These are phyloP conservation scores for Sinella curviseta DNA, from an alignment of 1,140 invertebrate species.

Conservation along the genomic window DNA sequence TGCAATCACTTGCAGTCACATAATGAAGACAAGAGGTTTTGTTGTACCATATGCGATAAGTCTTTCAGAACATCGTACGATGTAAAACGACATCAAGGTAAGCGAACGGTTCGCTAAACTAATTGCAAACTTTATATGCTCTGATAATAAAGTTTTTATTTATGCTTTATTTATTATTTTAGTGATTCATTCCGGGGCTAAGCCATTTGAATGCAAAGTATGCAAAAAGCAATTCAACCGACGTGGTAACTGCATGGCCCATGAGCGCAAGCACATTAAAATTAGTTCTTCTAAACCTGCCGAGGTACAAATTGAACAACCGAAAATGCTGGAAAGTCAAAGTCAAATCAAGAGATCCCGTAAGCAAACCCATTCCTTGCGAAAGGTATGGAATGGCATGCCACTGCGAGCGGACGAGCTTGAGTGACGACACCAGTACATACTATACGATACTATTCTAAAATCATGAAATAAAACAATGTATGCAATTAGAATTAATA, in stretches of 20 bases:
- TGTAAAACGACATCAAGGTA: constrained; percentile 12
- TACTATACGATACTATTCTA: no score
- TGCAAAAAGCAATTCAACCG: not conserved
- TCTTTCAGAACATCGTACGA: constrained; percentile 1
- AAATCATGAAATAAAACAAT: no score
- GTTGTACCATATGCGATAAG: not conserved
- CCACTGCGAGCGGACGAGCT: no score
- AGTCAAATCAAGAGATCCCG: not conserved
- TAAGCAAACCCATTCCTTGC: no score
- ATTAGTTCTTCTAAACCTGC: not conserved
- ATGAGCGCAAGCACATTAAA: not conserved
- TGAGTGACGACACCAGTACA: no score
- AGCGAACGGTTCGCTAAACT: no score
- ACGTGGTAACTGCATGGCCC: not conserved
- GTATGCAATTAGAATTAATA: no score
- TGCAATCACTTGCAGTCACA: constrained; percentile 7
- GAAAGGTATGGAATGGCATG: no score
- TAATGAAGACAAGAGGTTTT: not conserved
- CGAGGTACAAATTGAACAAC: not conserved
- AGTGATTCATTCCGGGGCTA: not conserved
- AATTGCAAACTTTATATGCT: no score
- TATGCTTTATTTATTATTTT: not conserved
- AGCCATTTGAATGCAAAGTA: not conserved
- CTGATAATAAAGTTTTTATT: no score
- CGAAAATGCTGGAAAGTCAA: not conserved